A percentile compares a stretch with the other conserved stretches of the same genome.
Evolutionary conservation across 2,113 vertebrate species (phyloP).

Genomic region (Chlorodrepanis virens): DNA sequence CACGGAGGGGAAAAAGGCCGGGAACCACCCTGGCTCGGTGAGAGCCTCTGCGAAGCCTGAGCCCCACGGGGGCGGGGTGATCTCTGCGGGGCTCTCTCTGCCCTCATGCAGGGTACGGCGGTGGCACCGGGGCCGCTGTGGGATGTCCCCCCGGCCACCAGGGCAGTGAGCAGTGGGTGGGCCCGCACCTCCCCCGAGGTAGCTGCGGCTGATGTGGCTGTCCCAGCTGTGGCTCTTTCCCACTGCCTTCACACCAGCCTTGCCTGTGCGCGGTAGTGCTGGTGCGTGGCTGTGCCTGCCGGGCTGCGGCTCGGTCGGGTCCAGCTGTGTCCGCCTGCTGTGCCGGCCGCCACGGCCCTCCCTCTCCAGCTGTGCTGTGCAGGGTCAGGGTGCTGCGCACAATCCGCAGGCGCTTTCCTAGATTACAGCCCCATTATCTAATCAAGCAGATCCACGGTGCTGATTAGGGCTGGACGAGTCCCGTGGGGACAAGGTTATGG

Average conservation of each 20-base stretch:
- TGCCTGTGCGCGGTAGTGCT: fast-evolving
- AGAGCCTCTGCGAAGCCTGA: fast-evolving
- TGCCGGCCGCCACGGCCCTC: not conserved
- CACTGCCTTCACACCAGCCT: fast-evolving
- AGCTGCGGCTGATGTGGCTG: fast-evolving
- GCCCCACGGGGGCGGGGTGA: fast-evolving
- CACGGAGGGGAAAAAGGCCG: not conserved
- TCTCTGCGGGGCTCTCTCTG: not conserved
- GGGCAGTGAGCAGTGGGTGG: fast-evolving
- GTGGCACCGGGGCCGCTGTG: fast-evolving
- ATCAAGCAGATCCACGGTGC: constrained; percentile 2
- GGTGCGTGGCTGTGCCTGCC: not conserved
- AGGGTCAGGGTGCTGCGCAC: not conserved
- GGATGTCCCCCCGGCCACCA: fast-evolving
- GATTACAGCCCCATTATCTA: constrained; percentile 63
- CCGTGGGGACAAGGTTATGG: constrained; percentile 49
- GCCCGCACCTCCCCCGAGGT: fast-evolving
- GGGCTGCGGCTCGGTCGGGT: fast-evolving
- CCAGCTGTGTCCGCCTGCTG: not conserved
- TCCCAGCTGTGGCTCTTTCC: not conserved
- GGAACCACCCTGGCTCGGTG: not conserved
- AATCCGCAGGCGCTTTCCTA: constrained; percentile 19
- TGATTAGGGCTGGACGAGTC: constrained; percentile 15
- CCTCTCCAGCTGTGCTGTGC: constrained; percentile 27
- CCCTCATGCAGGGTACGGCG: no score